These are phyloP conservation scores for Staurois parvus DNA, from an alignment of 2,797 vertebrate genomes.

Conservation along the genomic window DNA sequence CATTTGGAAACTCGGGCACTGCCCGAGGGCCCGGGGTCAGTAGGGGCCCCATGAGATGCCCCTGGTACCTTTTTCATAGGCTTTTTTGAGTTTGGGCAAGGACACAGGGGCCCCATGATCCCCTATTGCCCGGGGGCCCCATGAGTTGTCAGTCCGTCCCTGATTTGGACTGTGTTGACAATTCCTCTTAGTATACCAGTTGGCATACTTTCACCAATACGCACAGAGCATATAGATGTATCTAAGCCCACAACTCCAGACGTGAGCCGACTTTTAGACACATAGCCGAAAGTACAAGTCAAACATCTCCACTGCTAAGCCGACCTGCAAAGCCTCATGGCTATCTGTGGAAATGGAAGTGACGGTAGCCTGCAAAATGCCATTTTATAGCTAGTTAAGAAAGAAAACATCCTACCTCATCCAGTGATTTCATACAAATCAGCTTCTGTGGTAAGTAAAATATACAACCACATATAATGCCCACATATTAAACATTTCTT, in stretches of 20 bases:
- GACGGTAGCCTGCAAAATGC: conserved; percentile 25
- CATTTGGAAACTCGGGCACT: too few relatives aligned
- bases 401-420: conserved; percentile 36
- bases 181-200: not conserved
- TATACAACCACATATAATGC: conserved; percentile 46
- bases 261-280: not conserved
- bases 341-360: conserved; percentile 15
- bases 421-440: conserved; percentile 27
- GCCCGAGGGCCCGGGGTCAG: too few relatives aligned
- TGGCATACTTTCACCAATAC: not conserved
- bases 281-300: not conserved
- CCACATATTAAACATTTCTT: conserved; percentile 39
- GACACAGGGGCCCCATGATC: too few relatives aligned
- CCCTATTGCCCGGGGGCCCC: too few relatives aligned
- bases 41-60: too few relatives aligned
- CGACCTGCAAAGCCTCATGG: conserved; percentile 21
- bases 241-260: too few relatives aligned
- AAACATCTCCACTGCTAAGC: not conserved
- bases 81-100: too few relatives aligned
- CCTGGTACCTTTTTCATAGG: too few relatives aligned
- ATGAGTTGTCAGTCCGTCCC: too few relatives aligned
- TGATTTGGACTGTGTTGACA: too few relatives aligned
- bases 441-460: conserved; percentile 38
- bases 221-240: not conserved
- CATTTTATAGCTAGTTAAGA: conserved; percentile 24